Conservation (phyloP, 53 echinoderm and acorn worm genomes). For the Mesocentrotus franciscanus region DNA sequence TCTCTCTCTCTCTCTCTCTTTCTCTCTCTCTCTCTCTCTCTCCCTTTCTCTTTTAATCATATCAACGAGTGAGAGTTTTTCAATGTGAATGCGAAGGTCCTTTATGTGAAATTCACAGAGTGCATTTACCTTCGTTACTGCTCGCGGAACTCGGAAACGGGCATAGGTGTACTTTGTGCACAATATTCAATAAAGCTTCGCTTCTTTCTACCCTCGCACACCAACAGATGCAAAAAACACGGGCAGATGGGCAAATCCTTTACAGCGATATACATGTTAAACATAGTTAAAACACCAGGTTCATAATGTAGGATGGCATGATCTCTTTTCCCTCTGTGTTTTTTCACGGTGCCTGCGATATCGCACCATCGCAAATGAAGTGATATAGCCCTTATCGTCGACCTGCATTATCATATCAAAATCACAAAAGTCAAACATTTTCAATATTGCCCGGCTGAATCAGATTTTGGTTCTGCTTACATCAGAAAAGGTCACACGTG, state of each 20-base stretch:
- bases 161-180: constrained; percentile 34
- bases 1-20: not conserved
- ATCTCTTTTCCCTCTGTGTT: constrained; percentile 2
- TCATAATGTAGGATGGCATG: constrained; percentile 11
- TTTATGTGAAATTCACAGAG: not conserved
- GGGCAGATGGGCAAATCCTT: constrained; percentile 19
- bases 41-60: not conserved
- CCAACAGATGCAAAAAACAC: constrained; percentile 27
- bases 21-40: not conserved
- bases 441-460: constrained; percentile 34
- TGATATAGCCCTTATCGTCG: not conserved
- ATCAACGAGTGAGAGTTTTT: not conserved
- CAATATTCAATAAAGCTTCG: constrained; percentile 43
- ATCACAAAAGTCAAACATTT: constrained; percentile 18
- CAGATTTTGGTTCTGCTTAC: constrained; percentile 45
- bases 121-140: constrained; percentile 19
- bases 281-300: not conserved
- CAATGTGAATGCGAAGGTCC: not conserved
- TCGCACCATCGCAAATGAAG: not conserved
- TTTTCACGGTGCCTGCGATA: constrained; percentile 7
- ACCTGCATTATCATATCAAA: constrained; percentile 19
- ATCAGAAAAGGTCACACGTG: constrained; percentile 46
- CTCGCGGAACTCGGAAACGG: constrained; percentile 25
- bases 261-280: not conserved
- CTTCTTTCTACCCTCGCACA: not conserved